These are phyloP conservation scores for Stenoptilia bipunctidactyla DNA, from an alignment of 2,888 invertebrate genomes.

Conservation along the genomic window DNA sequence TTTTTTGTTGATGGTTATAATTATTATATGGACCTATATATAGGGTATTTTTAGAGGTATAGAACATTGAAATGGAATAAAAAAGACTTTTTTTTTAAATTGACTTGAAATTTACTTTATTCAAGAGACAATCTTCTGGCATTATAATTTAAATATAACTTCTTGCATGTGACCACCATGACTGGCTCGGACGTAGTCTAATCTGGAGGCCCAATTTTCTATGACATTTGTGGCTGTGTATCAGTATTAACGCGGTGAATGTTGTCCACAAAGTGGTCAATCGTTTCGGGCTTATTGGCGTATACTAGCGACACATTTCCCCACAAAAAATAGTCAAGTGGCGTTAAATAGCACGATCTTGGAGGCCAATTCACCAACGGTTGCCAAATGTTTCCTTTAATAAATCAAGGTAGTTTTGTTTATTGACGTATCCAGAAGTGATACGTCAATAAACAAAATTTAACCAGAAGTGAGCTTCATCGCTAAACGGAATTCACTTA, in stretches of 20 bases:
- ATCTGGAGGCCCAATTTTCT: conserved; percentile 20
- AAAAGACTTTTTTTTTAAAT: no score
- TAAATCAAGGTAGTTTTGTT: conserved; percentile 12
- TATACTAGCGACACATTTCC: no score
- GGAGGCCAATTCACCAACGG: no score
- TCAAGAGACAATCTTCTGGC: conserved; percentile 1
- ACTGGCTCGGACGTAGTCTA: conserved; percentile 16
- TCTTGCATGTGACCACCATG: conserved; percentile 17
- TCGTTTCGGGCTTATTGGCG: neutral
- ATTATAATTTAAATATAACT: conserved; percentile 2
- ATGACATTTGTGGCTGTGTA: conserved; percentile 17
- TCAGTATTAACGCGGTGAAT: conserved; percentile 15
- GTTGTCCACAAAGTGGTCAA: conserved; percentile 6
- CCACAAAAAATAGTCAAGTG: conserved; percentile 10
- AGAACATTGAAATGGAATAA: no score
- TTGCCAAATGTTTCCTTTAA: no score
- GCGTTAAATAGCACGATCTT: no score
- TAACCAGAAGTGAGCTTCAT: conserved; percentile 13
- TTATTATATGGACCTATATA: no score
- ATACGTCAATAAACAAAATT: no score
- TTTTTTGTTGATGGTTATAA: no score
- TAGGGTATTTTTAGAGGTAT: no score
- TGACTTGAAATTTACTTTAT: neutral
- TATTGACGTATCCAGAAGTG: conserved; percentile 9
- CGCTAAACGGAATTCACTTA: conserved; percentile 13